Base-by-base conservation (phyloP, 92 coral and sea anemone genomes). In the Palythoa grandiflora region DNA sequence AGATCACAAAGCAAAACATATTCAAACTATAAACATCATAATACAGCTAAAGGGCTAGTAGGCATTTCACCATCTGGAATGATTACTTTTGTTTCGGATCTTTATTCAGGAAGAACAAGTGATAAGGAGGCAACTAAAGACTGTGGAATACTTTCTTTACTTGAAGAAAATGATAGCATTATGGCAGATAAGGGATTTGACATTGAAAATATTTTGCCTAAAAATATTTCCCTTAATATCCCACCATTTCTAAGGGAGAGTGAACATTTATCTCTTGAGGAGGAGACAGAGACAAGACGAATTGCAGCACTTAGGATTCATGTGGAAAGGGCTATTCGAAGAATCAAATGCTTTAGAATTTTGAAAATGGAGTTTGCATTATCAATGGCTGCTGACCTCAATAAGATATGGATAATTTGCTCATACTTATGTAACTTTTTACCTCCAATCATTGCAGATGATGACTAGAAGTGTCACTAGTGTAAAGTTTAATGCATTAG, bases 11-110 rank as follows among this genome's bases (percentile, higher is more conserved):
- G 89, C 78, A 55, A 50, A 14, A 86, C 83, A 11, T 86, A 74
- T 59, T 86, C 89, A 19, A 86, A 37, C 15, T 86, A 86, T 40
- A 86, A 86, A 75, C 83, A 75, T 40, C 89, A 86, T 57, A 61
- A 61, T 61, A 61, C 70, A 61, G 90, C 89, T 60, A 90, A 93
- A 87, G 93, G 81, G 40, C 79, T 89, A 54, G 71, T 93, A 83
- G 94, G 96, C 53, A 80, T 93, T 53, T 80, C 87, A 73, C 92
- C 96, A 40, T 79, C 94, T 63, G 94, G 92, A 51, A 84, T 91
- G 51, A 79, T 90, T 37, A 65, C 92, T 16, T 91, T 93, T 91
- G 91, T 93, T 54, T 89, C 92, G 61, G 95, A 93, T 79, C 89
- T 88, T 28, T 91, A 93, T 80, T 78, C 80, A 61, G 93, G 96